Base-by-base conservation (phyloP, 1,140 invertebrate genomes). In the Ips nitidus region DNA sequence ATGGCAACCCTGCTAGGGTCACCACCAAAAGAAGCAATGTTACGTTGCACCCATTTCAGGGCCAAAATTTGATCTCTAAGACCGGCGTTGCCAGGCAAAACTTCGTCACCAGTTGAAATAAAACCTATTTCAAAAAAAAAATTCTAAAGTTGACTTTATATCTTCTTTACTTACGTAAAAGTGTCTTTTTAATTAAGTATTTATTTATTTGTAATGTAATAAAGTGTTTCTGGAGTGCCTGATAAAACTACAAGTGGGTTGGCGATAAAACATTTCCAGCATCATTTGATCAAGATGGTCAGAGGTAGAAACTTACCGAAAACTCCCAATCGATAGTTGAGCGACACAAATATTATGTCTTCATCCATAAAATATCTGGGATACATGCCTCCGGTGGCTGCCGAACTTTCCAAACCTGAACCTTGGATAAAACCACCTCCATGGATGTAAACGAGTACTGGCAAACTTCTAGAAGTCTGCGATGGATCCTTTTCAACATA, bases 1-100 rank as follows among this genome's bases (percentile, higher is more conserved):
- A 84, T 75, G 0, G 81, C 82, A 2, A 83, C 78, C 61, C 78
- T 82, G 39, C 82, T 76, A 22, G 77, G 78, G 69, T 84, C 80
- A 7, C 82, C 82, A 5, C 82, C 81, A 71, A 83, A 83, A 2
- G 71, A 72, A 45, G 57, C 71, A 3, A 83, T 83, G 60, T 83
- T 83, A 36, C 64, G 74, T 38, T 77, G 72, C 22, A 83, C 71
- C 82, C 82, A 83, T 62, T 74, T 79, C 36, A 84, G 65, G 3
- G 81, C 82, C 41, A 78, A 76, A 0, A 82, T 76, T 70, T 83
- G 82, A 56, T 84, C 83, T 73, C 82, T 83, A 59, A 83, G 66
- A 1, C 76, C 82, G 4, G 79, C 80, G 65, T 84, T 84, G 6
- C 82, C 82, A 3, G 82, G 81, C 1, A 78, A 77, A 59, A 81